A percentile compares a stretch with the other conserved stretches of the same genome.
Conservation (phyloP, 2,113 vertebrate genomes). For the Clupea harengus region DNA sequence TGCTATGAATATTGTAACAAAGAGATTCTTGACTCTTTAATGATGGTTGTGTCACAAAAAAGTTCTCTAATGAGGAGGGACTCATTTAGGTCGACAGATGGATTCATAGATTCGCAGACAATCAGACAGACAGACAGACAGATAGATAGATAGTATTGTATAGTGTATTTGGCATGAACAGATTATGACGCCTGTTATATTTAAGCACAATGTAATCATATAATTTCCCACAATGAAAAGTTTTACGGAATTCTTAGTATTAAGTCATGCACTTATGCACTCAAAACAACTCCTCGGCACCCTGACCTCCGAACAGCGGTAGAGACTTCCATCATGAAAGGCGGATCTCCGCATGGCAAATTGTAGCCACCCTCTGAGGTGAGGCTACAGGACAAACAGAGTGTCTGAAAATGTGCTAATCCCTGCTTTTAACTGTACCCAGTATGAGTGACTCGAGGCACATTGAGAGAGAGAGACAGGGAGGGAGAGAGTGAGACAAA, state of each 20-base stretch:
- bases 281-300: background rate
- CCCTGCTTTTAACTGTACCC: conserved; percentile 38
- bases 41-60: background rate
- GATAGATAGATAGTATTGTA: too few species aligned
- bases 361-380: background rate
- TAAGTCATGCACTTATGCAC: too few species aligned
- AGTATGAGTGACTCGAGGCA: conserved; percentile 35
- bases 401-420: conserved; percentile 33
- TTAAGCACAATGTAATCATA: too few species aligned
- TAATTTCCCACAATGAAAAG: too few species aligned
- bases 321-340: background rate
- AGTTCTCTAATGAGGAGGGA: background rate
- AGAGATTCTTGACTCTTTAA: background rate
- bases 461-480: conserved; percentile 37
- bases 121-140: background rate
- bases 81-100: background rate
- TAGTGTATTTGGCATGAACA: too few species aligned
- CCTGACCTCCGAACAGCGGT: background rate
- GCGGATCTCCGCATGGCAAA: background rate
- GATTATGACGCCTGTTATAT: too few species aligned
- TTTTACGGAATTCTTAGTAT: too few species aligned
- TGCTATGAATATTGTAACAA: background rate
- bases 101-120: background rate
- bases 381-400: conserved; percentile 17
- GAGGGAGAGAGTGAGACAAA: conserved; percentile 19